phyloP scores from a whole-genome alignment of 2,113 vertebrate species.

The Burhinus bistriatus region DNA sequence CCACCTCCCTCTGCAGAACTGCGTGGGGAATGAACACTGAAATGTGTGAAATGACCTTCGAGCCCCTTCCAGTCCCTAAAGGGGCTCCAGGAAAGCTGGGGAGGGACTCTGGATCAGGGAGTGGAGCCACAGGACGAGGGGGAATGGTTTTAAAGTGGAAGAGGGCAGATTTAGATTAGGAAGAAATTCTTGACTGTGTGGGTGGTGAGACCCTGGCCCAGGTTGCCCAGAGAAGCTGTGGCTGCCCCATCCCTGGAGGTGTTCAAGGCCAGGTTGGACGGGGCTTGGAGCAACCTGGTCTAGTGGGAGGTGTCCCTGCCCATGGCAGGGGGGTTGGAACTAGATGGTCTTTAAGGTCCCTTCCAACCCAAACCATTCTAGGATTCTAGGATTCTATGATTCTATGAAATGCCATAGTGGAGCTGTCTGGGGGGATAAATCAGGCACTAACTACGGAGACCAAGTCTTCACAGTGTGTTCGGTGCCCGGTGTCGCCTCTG shows the following conservation, averaged over 20 bases:
- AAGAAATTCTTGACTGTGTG: neutral
- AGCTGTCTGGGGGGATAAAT: neutral
- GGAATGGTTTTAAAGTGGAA: fast-evolving
- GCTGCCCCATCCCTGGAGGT: neutral
- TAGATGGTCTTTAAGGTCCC: neutral
- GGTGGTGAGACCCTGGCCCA: no score
- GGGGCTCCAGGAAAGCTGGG: neutral
- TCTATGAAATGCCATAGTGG: neutral
- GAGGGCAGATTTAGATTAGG: neutral
- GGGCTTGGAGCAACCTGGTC: neutral
- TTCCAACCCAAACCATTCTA: neutral
- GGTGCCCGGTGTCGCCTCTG: fast-evolving
- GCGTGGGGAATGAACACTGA: fast-evolving
- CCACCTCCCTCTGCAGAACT: neutral
- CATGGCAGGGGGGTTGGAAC: no score
- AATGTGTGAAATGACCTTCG: neutral
- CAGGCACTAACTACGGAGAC: no score
- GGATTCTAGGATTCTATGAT: neutral
- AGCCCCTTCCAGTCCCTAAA: neutral
- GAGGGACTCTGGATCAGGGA: neutral
- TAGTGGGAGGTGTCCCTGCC: neutral
- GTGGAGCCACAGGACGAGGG: neutral
- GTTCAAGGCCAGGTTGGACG: neutral
- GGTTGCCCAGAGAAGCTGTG: no score
- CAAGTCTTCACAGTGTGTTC: neutral